Base-by-base conservation (phyloP, 2,888 invertebrate species). In the Amphiduros pacificus region DNA sequence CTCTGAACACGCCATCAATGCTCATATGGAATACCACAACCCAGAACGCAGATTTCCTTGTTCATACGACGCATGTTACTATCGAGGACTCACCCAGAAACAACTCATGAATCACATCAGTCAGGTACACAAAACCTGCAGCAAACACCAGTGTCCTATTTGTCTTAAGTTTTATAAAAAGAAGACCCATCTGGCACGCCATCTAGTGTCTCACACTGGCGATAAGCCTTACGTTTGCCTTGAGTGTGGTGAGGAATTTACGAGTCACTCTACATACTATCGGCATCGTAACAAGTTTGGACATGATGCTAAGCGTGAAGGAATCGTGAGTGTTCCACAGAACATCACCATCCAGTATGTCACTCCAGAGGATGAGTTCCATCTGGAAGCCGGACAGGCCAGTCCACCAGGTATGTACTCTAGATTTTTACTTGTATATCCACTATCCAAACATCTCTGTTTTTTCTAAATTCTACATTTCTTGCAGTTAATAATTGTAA, bases 291-390 rank as follows among this genome's bases (percentile, higher is more conserved):
- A 55, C 4, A 57, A 60, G 49, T 64, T 60, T 1, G 63, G 66
- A 9, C 67, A 67, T 26, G 67, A 67, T 44, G 51, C 53, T 14
- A 62, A 63, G 36, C 61, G 67, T 17, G 64, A 66, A 24, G 89
- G 88, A 85, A 87, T 68, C 11, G 64, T 55, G 20, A 68, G 68
- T 54, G 61, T 68, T 2, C 68, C 68, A 2, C 67, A 67, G 59
- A 63, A 65, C 60, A 65, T 67, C 53, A 52, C 55, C 32, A 65
- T 67, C 11, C 61, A 65, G 24, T 59, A 59, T 40, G 29, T 58
- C 3, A 58, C 11, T 26, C 58, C n/a, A 14, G 49, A 50, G 31
- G 49, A 51, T 6, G 32, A 22, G 1, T 11, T 32, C 14, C 22
- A 11, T 14, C 44, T 27, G 20, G 56, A 27, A 44, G 29, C n/a